Evolutionary conservation across 2,888 invertebrate species (phyloP).

Genomic region (Mythimna pallens): DNA sequence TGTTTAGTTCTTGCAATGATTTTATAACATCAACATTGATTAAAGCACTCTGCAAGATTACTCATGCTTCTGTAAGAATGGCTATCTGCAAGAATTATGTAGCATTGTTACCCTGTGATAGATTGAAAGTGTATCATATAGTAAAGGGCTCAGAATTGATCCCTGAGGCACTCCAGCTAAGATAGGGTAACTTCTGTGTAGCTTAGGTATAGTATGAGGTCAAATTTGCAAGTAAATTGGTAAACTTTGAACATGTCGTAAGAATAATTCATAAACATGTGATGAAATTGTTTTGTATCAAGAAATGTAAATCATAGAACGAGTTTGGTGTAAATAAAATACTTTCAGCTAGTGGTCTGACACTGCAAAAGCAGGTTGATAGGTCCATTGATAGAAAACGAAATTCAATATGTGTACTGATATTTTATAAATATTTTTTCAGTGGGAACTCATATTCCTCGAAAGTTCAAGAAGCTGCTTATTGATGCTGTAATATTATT

Average conservation of each 20-base stretch:
- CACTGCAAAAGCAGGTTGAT: not conserved
- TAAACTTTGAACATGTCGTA: not conserved
- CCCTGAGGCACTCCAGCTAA: not conserved
- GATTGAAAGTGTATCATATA: too few relatives aligned
- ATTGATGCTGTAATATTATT: constrained; percentile 10
- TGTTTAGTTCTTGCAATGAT: not conserved
- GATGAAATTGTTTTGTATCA: not conserved
- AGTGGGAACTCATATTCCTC: too few relatives aligned
- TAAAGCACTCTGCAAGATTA: not conserved
- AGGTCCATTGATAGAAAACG: not conserved
- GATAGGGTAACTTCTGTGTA: not conserved
- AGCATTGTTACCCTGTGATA: not conserved
- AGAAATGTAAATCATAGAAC: not conserved
- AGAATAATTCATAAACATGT: not conserved
- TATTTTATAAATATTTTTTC: too few relatives aligned
- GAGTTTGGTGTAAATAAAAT: not conserved
- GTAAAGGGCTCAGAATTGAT: not conserved
- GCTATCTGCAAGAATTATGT: not conserved
- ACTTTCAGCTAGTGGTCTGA: not conserved
- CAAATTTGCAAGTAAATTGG: not conserved
- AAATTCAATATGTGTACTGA: not conserved
- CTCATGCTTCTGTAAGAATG: not conserved
- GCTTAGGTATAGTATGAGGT: not conserved
- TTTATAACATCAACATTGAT: not conserved
- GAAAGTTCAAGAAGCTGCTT: not conserved